Conservation (phyloP, 2,888 invertebrate species). For the Notodromas monacha region DNA sequence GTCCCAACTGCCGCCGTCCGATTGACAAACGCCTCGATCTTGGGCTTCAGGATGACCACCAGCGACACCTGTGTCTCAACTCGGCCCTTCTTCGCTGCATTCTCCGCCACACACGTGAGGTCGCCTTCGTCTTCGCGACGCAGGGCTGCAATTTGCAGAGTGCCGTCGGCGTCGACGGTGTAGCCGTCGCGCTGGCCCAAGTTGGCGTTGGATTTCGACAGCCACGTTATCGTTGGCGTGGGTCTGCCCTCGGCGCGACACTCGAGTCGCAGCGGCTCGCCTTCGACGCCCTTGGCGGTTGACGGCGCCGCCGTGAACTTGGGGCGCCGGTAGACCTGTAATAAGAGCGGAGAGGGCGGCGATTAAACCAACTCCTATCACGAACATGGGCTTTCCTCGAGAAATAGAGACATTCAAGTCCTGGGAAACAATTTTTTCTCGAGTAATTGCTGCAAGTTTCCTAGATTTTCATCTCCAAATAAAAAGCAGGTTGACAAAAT, state of each 20-base stretch:
- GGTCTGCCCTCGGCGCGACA: constrained; percentile 58
- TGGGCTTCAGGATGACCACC: constrained; percentile 39
- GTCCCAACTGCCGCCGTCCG: constrained; percentile 27
- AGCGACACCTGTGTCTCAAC: constrained; percentile 32
- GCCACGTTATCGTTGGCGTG: constrained; percentile 47
- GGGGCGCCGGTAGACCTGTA: constrained; percentile 38
- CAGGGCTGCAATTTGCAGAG: constrained; percentile 35
- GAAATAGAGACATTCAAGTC: no score
- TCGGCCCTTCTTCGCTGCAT: constrained; percentile 29
- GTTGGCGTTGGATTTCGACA: constrained; percentile 30
- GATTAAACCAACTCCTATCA: no score
- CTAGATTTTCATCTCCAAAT: no score
- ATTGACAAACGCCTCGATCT: constrained; percentile 40
- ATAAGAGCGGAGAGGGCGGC: no score
- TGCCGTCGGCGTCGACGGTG: constrained; percentile 19
- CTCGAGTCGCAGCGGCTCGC: constrained; percentile 34
- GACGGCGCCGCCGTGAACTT: constrained; percentile 25
- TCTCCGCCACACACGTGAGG: constrained; percentile 45
- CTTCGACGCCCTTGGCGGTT: constrained; percentile 37
- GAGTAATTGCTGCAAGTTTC: no score
- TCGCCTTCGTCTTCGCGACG: constrained; percentile 41
- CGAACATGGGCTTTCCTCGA: no score
- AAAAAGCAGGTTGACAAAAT: no score
- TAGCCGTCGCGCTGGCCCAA: constrained; percentile 22
- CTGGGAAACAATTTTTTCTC: no score